Evolutionary conservation across 1,140 invertebrate genomes (phyloP).

Genomic region (Papilio dardanus): DNA sequence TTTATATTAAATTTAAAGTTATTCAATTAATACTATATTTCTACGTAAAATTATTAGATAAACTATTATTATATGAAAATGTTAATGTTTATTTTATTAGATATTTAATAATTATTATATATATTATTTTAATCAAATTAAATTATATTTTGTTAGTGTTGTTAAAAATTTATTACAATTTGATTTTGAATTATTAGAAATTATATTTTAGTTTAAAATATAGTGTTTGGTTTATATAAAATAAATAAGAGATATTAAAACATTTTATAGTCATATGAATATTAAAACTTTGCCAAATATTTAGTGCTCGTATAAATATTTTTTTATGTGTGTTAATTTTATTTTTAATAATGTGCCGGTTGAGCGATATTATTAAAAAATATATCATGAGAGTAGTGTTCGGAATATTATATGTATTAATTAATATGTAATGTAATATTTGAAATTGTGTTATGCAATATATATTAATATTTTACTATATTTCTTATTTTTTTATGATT

Average conservation of each 20-base stretch:
- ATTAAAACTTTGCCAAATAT: neutral
- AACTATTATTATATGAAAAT: slow-evolving; percentile 29
- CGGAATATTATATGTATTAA: neutral
- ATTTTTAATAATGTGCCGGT: neutral
- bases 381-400: neutral
- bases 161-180: neutral
- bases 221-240: no score
- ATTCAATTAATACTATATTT: neutral
- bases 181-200: neutral
- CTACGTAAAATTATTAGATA: slow-evolving; percentile 22
- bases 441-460: neutral
- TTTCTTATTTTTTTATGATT: slow-evolving; percentile 39
- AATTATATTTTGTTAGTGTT: neutral
- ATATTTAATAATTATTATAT: neutral
- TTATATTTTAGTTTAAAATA: neutral
- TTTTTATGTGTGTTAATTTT: neutral
- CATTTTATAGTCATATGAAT: no score
- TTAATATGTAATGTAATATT: neutral
- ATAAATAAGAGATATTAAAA: no score
- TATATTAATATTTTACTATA: slow-evolving; percentile 8
- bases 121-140: neutral
- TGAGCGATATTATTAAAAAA: neutral
- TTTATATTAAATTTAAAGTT: slow-evolving; percentile 39
- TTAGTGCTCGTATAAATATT: neutral
- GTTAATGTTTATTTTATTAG: neutral